Evolutionary conservation across 2,888 invertebrate species (phyloP).

Genomic region (Myathropa florea): DNA sequence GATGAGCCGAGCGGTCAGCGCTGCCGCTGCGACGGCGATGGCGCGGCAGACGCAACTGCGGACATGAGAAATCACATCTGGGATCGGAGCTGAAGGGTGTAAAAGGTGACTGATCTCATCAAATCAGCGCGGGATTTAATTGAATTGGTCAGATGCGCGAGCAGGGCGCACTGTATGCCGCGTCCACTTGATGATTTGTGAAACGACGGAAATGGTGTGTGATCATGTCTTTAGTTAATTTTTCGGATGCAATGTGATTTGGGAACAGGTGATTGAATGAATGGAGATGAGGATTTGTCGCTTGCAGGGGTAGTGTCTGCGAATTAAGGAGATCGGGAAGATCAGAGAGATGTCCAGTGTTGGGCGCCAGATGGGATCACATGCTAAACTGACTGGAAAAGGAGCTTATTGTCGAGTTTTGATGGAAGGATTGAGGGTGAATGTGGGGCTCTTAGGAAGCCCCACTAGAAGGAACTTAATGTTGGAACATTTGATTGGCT

Average conservation of each 20-base stretch:
- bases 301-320: not conserved
- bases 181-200: not conserved
- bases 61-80: constrained; percentile 59
- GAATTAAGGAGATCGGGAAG: too few species aligned
- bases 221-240: not conserved
- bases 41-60: constrained; percentile 21
- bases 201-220: not conserved
- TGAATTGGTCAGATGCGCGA: constrained; percentile 29
- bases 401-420: too few species aligned
- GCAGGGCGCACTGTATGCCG: too few species aligned
- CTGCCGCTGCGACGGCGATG: constrained; percentile 17
- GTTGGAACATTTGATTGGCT: too few species aligned
- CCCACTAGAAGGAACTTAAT: too few species aligned
- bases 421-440: not conserved
- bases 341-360: not conserved
- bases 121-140: constrained; percentile 57
- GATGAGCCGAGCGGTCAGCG: constrained; percentile 51
- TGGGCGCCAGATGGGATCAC: not conserved
- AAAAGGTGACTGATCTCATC: constrained; percentile 67
- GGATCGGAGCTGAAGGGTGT: constrained; percentile 62
- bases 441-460: not conserved
- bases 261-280: too few species aligned
- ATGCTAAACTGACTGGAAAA: not conserved
- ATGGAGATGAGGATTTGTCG: not conserved
- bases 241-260: not conserved